Evolutionary conservation across 2,888 invertebrate species (phyloP).

Genomic region (Branchellion lobata): DNA sequence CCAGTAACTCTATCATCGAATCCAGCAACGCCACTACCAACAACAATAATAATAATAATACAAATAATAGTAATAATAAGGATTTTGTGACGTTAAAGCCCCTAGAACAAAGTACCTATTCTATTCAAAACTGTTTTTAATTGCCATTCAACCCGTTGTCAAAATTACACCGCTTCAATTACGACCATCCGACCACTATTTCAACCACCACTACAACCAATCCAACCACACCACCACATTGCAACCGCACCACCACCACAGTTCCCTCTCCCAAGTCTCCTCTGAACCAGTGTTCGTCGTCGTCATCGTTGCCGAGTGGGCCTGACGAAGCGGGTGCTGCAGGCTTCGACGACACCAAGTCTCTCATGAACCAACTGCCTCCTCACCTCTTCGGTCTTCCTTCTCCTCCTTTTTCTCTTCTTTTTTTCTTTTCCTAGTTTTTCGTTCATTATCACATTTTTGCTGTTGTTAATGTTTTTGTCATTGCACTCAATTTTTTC

Average conservation of each 20-base stretch:
- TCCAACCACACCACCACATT: too few relatives aligned
- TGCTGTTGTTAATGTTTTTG: too few relatives aligned
- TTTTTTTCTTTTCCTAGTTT: not conserved
- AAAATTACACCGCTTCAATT: too few relatives aligned
- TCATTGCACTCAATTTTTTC: not conserved
- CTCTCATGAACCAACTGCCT: conserved; percentile 64
- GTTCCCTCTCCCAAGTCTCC: conserved; percentile 21
- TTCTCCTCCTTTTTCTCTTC: too few relatives aligned
- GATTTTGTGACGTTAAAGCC: too few relatives aligned
- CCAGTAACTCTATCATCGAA: not conserved
- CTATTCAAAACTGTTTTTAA: too few relatives aligned
- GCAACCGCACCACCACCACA: too few relatives aligned
- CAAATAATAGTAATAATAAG: not conserved
- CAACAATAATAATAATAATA: not conserved
- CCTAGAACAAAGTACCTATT: too few relatives aligned
- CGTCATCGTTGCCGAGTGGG: conserved; percentile 14
- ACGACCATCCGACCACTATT: too few relatives aligned
- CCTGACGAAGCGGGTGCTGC: conserved; percentile 47
- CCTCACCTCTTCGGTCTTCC: conserved; percentile 64
- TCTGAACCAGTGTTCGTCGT: conserved; percentile 28
- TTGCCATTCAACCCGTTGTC: too few relatives aligned
- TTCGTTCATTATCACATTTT: not conserved
- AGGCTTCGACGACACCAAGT: conserved; percentile 61
- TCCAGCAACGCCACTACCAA: not conserved
- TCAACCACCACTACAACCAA: too few relatives aligned